A percentile compares a stretch with the other conserved stretches of the same genome.
Evolutionary conservation across 2,888 invertebrate genomes (phyloP).

Genomic region (Allolobophora icterica): DNA sequence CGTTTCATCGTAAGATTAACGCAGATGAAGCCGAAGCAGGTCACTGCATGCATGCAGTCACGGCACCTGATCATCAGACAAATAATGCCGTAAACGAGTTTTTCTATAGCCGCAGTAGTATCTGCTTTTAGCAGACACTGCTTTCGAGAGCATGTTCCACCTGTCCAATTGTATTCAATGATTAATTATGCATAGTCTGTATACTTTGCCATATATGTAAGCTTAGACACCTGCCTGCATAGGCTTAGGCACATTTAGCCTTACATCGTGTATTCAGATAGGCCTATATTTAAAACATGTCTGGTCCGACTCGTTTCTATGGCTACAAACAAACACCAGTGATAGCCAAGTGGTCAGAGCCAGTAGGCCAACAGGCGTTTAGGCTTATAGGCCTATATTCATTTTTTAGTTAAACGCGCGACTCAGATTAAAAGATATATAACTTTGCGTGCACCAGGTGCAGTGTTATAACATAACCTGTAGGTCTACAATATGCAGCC

Average conservation of each 20-base stretch:
- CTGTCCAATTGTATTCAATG: neutral
- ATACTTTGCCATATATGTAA: neutral
- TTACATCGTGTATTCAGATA: too few relatives aligned
- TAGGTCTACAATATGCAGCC: too few relatives aligned
- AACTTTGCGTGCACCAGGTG: too few relatives aligned
- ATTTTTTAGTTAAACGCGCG: too few relatives aligned
- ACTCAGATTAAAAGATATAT: too few relatives aligned
- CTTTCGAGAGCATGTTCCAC: neutral
- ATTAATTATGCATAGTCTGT: neutral
- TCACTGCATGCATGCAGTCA: neutral
- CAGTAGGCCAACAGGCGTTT: neutral
- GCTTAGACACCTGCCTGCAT: neutral
- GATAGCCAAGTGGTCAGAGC: neutral
- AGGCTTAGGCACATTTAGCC: neutral
- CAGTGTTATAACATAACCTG: too few relatives aligned
- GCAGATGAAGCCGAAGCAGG: too few relatives aligned
- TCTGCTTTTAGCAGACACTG: neutral
- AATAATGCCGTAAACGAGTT: neutral
- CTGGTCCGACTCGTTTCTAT: conserved; percentile 17
- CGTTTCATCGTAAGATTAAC: too few relatives aligned
- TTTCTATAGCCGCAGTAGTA: neutral
- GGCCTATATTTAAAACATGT: too few relatives aligned
- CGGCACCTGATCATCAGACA: neutral
- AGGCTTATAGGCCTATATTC: neutral
- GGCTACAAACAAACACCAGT: neutral